These are phyloP conservation scores for Ctenopoma multispine DNA, from an alignment of 2,797 vertebrate genomes.

Conservation along the genomic window DNA sequence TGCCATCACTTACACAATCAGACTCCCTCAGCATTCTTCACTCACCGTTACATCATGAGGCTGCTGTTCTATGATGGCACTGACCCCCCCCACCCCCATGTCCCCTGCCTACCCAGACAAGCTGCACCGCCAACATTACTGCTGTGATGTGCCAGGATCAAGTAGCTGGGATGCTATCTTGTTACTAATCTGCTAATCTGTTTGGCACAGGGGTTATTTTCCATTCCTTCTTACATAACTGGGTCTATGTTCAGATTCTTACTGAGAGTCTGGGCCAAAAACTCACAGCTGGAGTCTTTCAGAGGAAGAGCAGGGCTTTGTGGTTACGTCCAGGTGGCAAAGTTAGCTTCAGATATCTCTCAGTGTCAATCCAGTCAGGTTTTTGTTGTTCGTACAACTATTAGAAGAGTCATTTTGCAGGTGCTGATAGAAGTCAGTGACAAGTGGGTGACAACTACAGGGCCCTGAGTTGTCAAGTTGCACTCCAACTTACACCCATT, in stretches of 20 bases:
- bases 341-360: background rate
- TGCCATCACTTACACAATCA: background rate
- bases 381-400: background rate
- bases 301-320: constrained; percentile 4
- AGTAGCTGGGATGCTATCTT: constrained; percentile 72
- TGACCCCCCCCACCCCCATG: constrained; percentile 44
- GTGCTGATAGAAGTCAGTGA: background rate
- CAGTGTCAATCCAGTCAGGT: background rate
- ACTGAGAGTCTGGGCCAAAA: constrained; percentile 14
- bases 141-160: constrained; percentile 69
- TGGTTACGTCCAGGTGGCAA: background rate
- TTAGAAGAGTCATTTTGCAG: background rate
- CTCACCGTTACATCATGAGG: constrained; percentile 45
- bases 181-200: constrained; percentile 82
- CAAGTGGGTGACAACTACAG: background rate
- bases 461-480: background rate
- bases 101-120: constrained; percentile 45
- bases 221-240: constrained; percentile 78
- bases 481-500: background rate
- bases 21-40: background rate
- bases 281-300: constrained; percentile 3
- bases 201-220: constrained; percentile 72
- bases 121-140: constrained; percentile 40
- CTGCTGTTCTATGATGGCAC: constrained; percentile 9
- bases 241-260: constrained; percentile 51